Base-by-base conservation (phyloP, 1,140 invertebrate genomes). In the Pteromalus puparum region DNA sequence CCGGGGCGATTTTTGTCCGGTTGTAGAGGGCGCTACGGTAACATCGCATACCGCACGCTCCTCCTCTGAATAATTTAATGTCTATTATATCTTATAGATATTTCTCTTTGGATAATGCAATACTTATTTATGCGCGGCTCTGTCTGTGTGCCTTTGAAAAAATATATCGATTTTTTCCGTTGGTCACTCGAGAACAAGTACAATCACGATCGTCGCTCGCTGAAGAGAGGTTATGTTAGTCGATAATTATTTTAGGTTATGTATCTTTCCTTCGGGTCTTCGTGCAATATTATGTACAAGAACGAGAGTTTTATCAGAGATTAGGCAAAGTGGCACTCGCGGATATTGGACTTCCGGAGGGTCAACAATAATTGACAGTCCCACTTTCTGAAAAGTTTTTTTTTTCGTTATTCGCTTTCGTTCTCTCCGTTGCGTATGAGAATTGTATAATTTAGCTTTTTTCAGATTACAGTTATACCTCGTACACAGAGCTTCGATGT, bases 31-130 rank as follows among this genome's bases (percentile, higher is more conserved):
- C 75, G 84, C 77, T 75, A 67, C 61, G 86, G 86, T 87, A 87
- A 86, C 87, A 87, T 86, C 81, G 82, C 80, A 88, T 87, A 87
- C 83, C 86, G 79, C 75, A 53, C 75, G 70, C 74, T 48, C 70
- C 13, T 68, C 30, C 26, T 46, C 28, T 74, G 38, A 13, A 38
- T n/a, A n/a, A 38, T 34, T 38, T 74, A 42, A 6, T 42, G 10
- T 74, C 28, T 74, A 38, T 74, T 74, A 74, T 21, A 61, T n/a
- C 53, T 61, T 4, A 34, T 61, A 5, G 53, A 38, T 74, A 74
- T n/a, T 74, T 30, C 18, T 74, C 38, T 74, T n/a, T 74, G 10
- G 38, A 10, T 42, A 42, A 42, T 42, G 9, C 13, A 2, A 46
- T 74, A 34, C 53, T 42, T 61, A 61, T 61, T n/a, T 61, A 61